phyloP scores from a whole-genome alignment of 2,888 invertebrate species.

The Schizotus pectinicornis region DNA sequence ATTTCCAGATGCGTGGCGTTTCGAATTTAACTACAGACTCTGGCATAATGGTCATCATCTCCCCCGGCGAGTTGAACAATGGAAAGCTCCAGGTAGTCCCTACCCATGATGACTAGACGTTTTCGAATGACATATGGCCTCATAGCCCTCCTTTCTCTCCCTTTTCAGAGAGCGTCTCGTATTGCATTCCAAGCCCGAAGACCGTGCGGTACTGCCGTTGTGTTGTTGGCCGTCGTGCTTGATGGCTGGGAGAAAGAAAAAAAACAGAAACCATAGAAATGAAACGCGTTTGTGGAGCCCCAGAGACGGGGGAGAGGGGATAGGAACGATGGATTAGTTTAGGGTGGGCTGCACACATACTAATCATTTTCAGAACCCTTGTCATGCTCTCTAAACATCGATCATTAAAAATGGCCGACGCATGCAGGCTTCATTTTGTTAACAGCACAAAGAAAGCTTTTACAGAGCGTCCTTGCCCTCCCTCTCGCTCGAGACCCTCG shows the following conservation, averaged over 20 bases:
- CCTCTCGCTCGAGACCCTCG: not conserved
- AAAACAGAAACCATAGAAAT: conserved; percentile 38
- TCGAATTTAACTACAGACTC: conserved; percentile 19
- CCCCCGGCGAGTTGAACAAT: conserved; percentile 1
- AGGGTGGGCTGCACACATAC: conserved; percentile 42
- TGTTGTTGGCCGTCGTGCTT: no score
- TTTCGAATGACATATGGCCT: conserved; percentile 29
- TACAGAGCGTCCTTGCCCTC: not conserved
- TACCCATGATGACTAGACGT: conserved; percentile 28
- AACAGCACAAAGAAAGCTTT: conserved; percentile 31
- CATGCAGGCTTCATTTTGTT: conserved; percentile 41
- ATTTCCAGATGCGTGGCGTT: not conserved
- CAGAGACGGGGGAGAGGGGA: conserved; percentile 7
- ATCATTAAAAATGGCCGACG: conserved; percentile 31
- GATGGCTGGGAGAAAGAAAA: conserved; percentile 26
- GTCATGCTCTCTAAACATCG: conserved; percentile 29
- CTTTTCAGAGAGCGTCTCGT: conserved; percentile 20
- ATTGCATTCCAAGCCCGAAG: conserved; percentile 29
- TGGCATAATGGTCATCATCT: not conserved
- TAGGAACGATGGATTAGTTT: conserved; percentile 25
- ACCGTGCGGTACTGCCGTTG: conserved; percentile 4
- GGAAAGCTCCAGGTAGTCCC: conserved; percentile 16
- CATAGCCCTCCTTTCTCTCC: conserved; percentile 30
- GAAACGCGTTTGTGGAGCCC: conserved; percentile 19
- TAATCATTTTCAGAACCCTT: conserved; percentile 48